A percentile compares a stretch with the other conserved stretches of the same genome.
Conservation (phyloP, 2,113 vertebrate species). For the Ctenodactylus gundi region DNA sequence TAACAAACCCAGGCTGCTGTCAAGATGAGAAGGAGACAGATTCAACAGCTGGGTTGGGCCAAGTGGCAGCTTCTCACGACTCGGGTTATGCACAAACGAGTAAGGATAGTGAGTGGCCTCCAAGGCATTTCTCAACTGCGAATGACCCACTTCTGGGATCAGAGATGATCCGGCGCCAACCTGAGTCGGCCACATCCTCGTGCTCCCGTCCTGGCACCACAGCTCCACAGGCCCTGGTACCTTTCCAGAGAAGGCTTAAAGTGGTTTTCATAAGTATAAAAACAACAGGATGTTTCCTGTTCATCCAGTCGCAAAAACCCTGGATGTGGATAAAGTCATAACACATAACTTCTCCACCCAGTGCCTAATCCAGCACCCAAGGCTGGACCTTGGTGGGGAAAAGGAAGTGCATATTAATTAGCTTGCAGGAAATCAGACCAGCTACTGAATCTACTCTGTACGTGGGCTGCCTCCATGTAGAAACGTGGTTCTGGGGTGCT, state of each 20-base stretch:
- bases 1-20: not conserved
- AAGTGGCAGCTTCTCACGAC: not conserved
- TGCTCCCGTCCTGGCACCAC: not conserved
- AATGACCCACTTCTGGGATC: not conserved
- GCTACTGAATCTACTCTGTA: not conserved
- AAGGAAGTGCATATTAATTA: not conserved
- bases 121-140: not conserved
- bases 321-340: not conserved
- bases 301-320: not conserved
- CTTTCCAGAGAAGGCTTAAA: not conserved
- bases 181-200: rapidly evolving
- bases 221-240: rapidly evolving
- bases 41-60: not conserved
- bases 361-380: not conserved
- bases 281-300: not conserved
- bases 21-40: not conserved
- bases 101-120: not conserved
- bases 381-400: not conserved
- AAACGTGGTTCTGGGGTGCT: not conserved
- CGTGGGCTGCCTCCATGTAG: not conserved
- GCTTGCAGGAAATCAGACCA: not conserved
- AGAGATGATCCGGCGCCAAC: not conserved
- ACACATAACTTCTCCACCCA: not conserved
- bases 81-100: not conserved
- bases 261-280: not conserved